Evolutionary conservation across 2,113 vertebrate species (phyloP).

Genomic region (Lethenteron reissneri): DNA sequence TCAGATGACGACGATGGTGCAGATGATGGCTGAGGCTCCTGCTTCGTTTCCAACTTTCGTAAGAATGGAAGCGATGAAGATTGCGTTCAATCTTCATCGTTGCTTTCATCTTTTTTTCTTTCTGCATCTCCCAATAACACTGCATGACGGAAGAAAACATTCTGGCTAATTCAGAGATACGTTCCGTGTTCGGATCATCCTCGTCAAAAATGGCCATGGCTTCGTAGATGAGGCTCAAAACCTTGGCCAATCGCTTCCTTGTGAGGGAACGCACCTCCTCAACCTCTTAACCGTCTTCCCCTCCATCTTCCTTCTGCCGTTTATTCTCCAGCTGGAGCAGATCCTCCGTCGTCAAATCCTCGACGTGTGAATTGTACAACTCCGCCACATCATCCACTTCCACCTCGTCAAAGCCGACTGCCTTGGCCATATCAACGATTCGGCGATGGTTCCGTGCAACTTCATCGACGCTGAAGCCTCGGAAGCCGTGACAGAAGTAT

Average conservation of each 20-base stretch:
- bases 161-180: background rate
- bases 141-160: background rate
- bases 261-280: conserved; percentile 5
- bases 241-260: background rate
- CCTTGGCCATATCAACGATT: background rate
- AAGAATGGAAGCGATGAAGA: conserved; percentile 1
- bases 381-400: background rate
- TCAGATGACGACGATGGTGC: too few species aligned
- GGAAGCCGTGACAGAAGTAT: background rate
- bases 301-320: background rate
- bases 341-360: background rate
- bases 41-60: background rate
- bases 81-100: background rate
- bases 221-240: background rate
- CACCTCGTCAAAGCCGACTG: background rate
- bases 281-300: background rate
- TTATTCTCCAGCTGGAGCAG: background rate
- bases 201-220: conserved; percentile 2
- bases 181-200: background rate
- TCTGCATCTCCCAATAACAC: background rate
- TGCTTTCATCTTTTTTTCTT: conserved; percentile 2
- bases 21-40: conserved; percentile 1
- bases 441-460: background rate
- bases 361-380: background rate
- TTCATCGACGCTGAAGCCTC: background rate